Evolutionary conservation across 1,140 invertebrate species (phyloP).

Genomic region (Dufourea novaeangliae): DNA sequence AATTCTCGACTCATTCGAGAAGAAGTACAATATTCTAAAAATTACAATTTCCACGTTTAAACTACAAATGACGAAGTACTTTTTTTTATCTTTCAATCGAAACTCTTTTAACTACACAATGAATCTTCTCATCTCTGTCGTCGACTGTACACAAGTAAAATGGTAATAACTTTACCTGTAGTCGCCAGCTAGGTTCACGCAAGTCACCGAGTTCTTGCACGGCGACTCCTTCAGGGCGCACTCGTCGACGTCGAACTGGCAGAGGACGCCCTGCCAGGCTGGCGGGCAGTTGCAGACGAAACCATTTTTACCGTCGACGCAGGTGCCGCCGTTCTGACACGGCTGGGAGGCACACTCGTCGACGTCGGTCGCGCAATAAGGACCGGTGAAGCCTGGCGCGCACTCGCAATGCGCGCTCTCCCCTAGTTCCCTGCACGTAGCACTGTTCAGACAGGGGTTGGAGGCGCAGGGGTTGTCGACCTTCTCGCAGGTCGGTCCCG

Average conservation of each 20-base stretch:
- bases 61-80: too few relatives aligned
- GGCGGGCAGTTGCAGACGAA: constrained; percentile 90
- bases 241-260: constrained; percentile 86
- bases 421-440: constrained; percentile 85
- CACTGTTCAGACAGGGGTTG: constrained; percentile 93
- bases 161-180: constrained; percentile 82
- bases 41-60: too few relatives aligned
- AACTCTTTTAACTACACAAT: too few relatives aligned
- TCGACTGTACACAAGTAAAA: background rate
- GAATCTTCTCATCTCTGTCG: too few relatives aligned
- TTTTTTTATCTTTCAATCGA: too few relatives aligned
- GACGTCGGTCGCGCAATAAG: constrained; percentile 90
- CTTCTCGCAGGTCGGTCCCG: constrained; percentile 94
- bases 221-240: constrained; percentile 82
- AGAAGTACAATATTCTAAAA: too few relatives aligned
- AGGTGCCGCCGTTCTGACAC: constrained; percentile 94
- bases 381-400: constrained; percentile 91
- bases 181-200: constrained; percentile 90
- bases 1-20: too few relatives aligned
- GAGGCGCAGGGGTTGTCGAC: constrained; percentile 95
- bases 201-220: constrained; percentile 91
- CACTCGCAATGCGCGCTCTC: constrained; percentile 87
- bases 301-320: constrained; percentile 88
- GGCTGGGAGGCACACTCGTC: constrained; percentile 92
- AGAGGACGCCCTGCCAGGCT: constrained; percentile 91